Conservation (phyloP, 2,888 invertebrate species). For the Leptopterna dolabrata region DNA sequence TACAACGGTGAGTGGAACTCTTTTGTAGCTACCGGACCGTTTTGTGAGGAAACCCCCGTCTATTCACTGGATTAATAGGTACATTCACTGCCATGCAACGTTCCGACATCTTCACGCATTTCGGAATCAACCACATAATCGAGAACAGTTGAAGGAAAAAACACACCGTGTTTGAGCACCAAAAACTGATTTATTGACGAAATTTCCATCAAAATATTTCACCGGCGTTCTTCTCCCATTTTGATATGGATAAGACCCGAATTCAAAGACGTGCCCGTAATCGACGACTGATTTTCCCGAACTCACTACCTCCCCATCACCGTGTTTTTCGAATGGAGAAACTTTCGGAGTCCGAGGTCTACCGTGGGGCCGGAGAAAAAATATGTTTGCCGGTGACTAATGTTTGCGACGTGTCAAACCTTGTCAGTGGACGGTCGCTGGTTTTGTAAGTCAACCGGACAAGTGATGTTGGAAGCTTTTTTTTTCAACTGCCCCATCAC, state of each 20-base stretch:
- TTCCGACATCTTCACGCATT: no score
- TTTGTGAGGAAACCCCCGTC: no score
- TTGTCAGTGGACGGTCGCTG: constrained; percentile 19
- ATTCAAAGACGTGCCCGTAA: background rate
- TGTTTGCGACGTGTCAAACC: constrained; percentile 46
- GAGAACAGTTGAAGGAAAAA: no score
- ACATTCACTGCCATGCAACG: no score
- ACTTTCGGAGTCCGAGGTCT: background rate
- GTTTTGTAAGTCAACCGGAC: constrained; percentile 32
- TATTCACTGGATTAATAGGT: no score
- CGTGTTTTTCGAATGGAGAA: background rate
- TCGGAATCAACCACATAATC: no score
- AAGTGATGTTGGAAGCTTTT: constrained; percentile 9
- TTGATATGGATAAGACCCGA: background rate
- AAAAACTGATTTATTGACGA: no score
- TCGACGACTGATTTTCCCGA: background rate
- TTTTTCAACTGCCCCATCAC: background rate
- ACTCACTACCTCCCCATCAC: background rate
- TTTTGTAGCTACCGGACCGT: no score
- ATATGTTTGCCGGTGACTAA: constrained; percentile 43
- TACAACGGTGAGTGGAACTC: no score
- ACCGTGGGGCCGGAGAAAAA: background rate
- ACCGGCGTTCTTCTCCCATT: no score
- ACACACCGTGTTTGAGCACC: no score
- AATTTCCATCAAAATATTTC: no score